phyloP scores from a whole-genome alignment of 2,888 invertebrate genomes.

The Caenorhabditis macrosperma region DNA sequence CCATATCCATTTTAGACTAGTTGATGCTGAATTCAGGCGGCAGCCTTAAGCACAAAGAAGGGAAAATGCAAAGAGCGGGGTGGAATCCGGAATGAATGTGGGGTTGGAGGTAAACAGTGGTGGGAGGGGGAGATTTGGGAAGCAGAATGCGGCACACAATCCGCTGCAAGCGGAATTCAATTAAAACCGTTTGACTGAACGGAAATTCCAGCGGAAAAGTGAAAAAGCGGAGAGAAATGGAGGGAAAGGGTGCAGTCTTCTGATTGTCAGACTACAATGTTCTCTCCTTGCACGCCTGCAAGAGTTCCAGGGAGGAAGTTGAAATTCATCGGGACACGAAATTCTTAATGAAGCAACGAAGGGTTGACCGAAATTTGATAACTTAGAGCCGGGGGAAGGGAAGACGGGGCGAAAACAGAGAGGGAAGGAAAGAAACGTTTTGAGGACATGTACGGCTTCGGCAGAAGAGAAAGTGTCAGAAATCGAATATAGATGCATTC shows the following conservation, averaged over 20 bases:
- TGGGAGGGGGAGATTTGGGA: background rate
- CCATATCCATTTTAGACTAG: constrained; percentile 10
- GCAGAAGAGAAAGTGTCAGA: constrained; percentile 33
- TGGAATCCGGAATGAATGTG: constrained; percentile 36
- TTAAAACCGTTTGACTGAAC: constrained; percentile 10
- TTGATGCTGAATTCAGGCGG: background rate
- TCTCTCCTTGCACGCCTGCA: background rate
- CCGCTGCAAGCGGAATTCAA: constrained; percentile 11
- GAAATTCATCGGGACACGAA: background rate
- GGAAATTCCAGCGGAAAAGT: background rate
- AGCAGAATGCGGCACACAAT: constrained; percentile 9
- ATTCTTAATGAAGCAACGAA: background rate
- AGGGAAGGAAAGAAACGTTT: background rate
- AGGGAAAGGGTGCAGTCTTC: background rate
- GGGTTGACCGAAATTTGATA: constrained; percentile 27
- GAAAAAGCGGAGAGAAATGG: background rate
- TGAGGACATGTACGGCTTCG: constrained; percentile 35
- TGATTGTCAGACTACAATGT: background rate
- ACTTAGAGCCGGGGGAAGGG: constrained; percentile 9
- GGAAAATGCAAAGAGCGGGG: background rate
- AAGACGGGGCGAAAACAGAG: constrained; percentile 7
- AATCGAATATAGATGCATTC: constrained; percentile 53
- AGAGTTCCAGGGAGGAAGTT: too few relatives aligned
- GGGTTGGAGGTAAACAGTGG: constrained; percentile 22
- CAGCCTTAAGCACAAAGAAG: background rate